phyloP scores from a whole-genome alignment of 2,113 vertebrate species.

The Phrynosoma platyrhinos region DNA sequence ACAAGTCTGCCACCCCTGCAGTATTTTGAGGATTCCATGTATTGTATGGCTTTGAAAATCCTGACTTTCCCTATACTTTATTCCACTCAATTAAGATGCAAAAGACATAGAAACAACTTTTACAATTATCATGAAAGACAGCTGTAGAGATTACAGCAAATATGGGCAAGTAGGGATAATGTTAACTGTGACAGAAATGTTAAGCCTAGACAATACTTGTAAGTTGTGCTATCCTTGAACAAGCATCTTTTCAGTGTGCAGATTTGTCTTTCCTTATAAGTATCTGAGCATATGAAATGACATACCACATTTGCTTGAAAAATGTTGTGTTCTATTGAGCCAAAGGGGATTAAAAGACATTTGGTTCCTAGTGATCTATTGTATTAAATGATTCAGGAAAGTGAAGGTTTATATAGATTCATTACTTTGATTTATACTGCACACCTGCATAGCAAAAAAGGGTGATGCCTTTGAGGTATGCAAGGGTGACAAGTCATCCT shows the following conservation, averaged over 20 bases:
- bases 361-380: conserved; percentile 24
- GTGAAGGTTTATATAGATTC: conserved; percentile 13
- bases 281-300: background rate
- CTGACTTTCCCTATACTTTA: background rate
- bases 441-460: conserved; percentile 3
- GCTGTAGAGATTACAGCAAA: background rate
- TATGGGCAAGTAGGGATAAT: background rate
- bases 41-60: background rate
- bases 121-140: background rate
- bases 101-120: background rate
- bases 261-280: background rate
- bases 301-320: conserved; percentile 10
- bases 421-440: conserved; percentile 41
- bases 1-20: background rate
- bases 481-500: conserved; percentile 13
- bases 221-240: too few species aligned
- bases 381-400: conserved; percentile 20
- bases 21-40: background rate
- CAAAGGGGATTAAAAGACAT: conserved; percentile 15
- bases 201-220: background rate
- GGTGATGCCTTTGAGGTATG: background rate
- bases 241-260: background rate
- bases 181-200: background rate
- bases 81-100: background rate
- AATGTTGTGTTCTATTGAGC: background rate